Evolutionary conservation across 2,797 vertebrate species (phyloP).

Genomic region (Melanotaenia trifasciata): DNA sequence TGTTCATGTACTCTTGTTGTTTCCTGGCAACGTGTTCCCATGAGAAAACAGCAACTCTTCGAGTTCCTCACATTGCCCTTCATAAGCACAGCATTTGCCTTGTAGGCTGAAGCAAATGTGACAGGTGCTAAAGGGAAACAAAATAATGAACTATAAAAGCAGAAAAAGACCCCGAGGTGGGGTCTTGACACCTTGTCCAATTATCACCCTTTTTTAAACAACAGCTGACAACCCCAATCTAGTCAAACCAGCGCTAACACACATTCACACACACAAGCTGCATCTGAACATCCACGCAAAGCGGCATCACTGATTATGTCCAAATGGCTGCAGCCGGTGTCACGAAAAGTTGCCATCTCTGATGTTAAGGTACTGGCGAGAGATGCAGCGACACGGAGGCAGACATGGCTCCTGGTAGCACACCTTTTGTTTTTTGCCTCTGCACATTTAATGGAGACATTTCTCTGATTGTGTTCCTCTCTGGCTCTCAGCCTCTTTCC

Average conservation of each 20-base stretch:
- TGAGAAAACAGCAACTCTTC: constrained; percentile 44
- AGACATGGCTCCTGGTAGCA: constrained; percentile 33
- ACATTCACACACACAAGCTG: constrained; percentile 6
- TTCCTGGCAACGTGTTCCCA: constrained; percentile 60
- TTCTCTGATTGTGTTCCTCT: constrained; percentile 47
- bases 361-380: constrained; percentile 3
- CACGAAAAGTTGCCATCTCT: constrained; percentile 15
- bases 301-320: constrained; percentile 28
- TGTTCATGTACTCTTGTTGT: constrained; percentile 45
- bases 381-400: constrained; percentile 3
- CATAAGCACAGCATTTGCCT: constrained; percentile 27
- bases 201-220: constrained; percentile 53
- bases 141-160: constrained; percentile 47
- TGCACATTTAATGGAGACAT: constrained; percentile 34
- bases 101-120: constrained; percentile 13
- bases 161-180: constrained; percentile 35
- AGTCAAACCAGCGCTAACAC: constrained; percentile 38
- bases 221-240: constrained; percentile 48
- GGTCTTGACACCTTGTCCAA: constrained; percentile 55
- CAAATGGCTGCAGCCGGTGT: constrained; percentile 19
- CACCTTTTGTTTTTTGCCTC: constrained; percentile 38
- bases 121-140: constrained; percentile 24
- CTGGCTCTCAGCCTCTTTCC: constrained; percentile 23
- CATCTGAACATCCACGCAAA: constrained; percentile 18
- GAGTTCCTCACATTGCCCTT: constrained; percentile 28